Evolutionary conservation across 2,888 invertebrate genomes (phyloP).

Genomic region (Chrysodeixis includens): DNA sequence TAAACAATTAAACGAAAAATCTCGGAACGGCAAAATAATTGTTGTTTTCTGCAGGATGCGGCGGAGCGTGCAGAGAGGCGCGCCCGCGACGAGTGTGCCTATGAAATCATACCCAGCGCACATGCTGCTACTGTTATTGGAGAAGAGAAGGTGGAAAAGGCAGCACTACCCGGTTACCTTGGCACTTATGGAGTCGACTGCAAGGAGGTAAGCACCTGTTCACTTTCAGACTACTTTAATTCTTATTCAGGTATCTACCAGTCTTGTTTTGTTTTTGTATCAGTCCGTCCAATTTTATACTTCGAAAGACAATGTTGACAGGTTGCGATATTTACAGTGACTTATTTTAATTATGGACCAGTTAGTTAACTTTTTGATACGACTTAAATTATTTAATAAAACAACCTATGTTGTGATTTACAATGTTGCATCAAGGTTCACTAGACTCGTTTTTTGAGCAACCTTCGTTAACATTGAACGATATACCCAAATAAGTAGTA

Average conservation of each 20-base stretch:
- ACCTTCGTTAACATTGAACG: conserved; percentile 19
- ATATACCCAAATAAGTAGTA: conserved; percentile 13
- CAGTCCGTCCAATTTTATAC: too few relatives aligned
- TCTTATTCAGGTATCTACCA: too few relatives aligned
- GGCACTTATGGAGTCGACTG: conserved; percentile 81
- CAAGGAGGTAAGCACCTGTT: conserved; percentile 70
- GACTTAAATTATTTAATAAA: neutral
- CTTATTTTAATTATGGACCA: too few relatives aligned
- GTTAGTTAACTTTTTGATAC: too few relatives aligned
- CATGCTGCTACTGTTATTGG: conserved; percentile 54
- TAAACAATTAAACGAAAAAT: too few relatives aligned
- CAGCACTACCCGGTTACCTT: conserved; percentile 75
- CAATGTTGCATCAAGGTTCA: neutral
- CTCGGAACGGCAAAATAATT: neutral
- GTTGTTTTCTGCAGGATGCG: conserved; percentile 63
- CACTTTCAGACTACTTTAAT: too few relatives aligned
- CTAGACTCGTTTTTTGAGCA: conserved; percentile 11
- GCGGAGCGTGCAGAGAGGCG: conserved; percentile 75
- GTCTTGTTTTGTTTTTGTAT: too few relatives aligned
- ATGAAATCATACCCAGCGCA: conserved; percentile 74
- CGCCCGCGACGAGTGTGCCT: conserved; percentile 74
- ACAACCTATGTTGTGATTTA: neutral
- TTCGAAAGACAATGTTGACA: too few relatives aligned
- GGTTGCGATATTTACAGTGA: too few relatives aligned
- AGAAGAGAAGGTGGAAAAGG: conserved; percentile 66